Evolutionary conservation across 2,113 vertebrate species (phyloP).

Genomic region (Melospiza georgiana): DNA sequence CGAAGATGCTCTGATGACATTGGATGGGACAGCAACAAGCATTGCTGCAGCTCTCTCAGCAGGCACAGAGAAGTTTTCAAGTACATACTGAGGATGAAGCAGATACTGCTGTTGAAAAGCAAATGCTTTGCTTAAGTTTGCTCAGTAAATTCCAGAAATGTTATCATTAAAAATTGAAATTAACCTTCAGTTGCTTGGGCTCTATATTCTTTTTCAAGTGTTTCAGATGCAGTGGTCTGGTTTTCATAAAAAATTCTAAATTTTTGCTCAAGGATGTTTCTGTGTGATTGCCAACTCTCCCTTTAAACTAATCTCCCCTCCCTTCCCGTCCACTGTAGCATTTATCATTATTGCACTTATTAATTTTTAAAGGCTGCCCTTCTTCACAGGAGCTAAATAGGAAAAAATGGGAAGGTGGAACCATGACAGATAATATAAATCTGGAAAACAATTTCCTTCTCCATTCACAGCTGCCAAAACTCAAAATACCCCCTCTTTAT

Average conservation of each 20-base stretch:
- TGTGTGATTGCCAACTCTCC: neutral
- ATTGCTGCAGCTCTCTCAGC: neutral
- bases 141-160: neutral
- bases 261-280: neutral
- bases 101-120: neutral
- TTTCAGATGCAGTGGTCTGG: neutral
- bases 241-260: neutral
- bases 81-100: neutral
- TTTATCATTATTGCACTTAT: neutral
- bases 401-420: neutral
- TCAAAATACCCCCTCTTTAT: neutral
- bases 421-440: neutral
- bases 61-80: neutral
- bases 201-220: neutral
- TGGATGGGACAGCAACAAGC: neutral
- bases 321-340: neutral
- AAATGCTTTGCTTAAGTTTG: neutral
- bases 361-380: conserved; percentile 12
- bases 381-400: neutral
- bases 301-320: neutral
- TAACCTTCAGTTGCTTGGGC: neutral
- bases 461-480: neutral
- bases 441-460: neutral
- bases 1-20: neutral
- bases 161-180: conserved; percentile 22